Percentiles rank a stretch among this genome's conserved stretches.
Conservation (phyloP, 2,113 vertebrate genomes). For the human region GRCh38 chr2:127308501-127309000, state of each 20-base stretch:
- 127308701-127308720: conserved; percentile 98
- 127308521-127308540: background rate
- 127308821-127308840: background rate
- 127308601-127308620: conserved; percentile 97
- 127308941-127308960: background rate
- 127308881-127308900: background rate
- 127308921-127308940: background rate
- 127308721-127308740: conserved; percentile 97
- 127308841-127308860: background rate
- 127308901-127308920: background rate
- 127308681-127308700: conserved; percentile 98
- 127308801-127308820: background rate
- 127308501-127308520: conserved; percentile 27
- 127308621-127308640: conserved; percentile 99
- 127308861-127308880: background rate
- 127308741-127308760: conserved; percentile 98
- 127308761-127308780: conserved; percentile 83
- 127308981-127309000: background rate
- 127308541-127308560: background rate
- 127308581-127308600: conserved; percentile 99
- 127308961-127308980: background rate
- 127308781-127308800: conserved; percentile 41
- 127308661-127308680: conserved; percentile 98
- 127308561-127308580: conserved; percentile 61
- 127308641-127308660: conserved; percentile 97